Evolutionary conservation across 2,797 vertebrate species (phyloP).

Genomic region (Rhincodon typus): DNA sequence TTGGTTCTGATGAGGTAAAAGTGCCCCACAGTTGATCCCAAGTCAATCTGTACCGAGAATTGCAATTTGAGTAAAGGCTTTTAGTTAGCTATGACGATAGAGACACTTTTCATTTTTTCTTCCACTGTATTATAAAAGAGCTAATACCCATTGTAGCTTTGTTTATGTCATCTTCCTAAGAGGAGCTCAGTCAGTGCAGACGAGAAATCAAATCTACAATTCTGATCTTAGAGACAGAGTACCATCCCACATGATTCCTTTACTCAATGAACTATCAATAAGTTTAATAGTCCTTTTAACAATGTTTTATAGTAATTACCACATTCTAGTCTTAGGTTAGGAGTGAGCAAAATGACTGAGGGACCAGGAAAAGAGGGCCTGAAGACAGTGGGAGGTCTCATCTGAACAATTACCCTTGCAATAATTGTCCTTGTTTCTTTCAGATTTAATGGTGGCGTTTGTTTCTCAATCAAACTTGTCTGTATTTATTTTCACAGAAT

Average conservation of each 20-base stretch:
- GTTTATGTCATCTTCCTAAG: background rate
- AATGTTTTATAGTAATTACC: background rate
- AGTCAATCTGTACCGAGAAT: background rate
- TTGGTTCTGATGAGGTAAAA: background rate
- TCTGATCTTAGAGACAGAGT: background rate
- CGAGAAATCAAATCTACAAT: background rate
- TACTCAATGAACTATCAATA: background rate
- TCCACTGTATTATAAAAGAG: background rate
- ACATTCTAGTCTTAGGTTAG: background rate
- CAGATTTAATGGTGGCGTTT: background rate
- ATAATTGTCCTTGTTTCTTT: background rate
- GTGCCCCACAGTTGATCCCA: background rate
- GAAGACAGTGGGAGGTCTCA: background rate
- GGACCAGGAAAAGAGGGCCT: background rate
- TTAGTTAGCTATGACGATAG: background rate
- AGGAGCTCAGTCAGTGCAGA: background rate
- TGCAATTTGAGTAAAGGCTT: background rate
- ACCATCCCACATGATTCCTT: background rate
- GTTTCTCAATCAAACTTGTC: background rate
- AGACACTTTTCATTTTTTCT: background rate
- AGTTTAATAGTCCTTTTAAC: background rate
- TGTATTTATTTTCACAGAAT: no score
- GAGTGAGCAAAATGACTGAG: background rate
- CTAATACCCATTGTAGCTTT: background rate
- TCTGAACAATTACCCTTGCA: background rate